Evolutionary conservation across 1,140 invertebrate species (phyloP).

Genomic region (Lineus longissimus): DNA sequence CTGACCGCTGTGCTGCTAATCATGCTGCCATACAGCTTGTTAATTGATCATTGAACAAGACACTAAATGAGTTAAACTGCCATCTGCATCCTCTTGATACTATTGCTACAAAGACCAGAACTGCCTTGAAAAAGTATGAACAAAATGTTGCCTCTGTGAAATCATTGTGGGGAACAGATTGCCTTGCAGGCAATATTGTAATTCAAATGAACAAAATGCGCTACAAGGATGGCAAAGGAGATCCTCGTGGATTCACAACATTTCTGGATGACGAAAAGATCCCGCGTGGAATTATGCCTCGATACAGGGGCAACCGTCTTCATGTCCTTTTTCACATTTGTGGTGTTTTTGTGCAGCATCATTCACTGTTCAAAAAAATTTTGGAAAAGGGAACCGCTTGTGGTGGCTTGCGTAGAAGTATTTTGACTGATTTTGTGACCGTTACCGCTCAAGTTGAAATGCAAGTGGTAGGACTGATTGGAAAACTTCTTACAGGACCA

Average conservation of each 20-base stretch:
- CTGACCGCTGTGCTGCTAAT: no score
- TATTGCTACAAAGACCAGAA: conserved; percentile 1
- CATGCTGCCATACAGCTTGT: conserved; percentile 4
- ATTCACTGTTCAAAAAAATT: neutral
- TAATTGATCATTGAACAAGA: neutral
- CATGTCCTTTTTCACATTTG: conserved; percentile 13
- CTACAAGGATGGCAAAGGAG: conserved; percentile 14
- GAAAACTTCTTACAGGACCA: conserved; percentile 17
- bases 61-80: no score
- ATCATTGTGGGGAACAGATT: conserved; percentile 11
- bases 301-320: conserved; percentile 12
- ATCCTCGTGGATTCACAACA: conserved; percentile 10
- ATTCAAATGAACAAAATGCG: conserved; percentile 7
- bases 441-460: no score
- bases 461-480: conserved; percentile 17
- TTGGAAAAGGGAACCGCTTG: neutral
- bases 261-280: conserved; percentile 7
- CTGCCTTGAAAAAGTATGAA: neutral
- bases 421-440: neutral
- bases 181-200: neutral
- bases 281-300: conserved; percentile 7
- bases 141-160: neutral
- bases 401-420: neutral
- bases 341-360: neutral
- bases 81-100: conserved; percentile 15